These are phyloP conservation scores for Cryptocheilus praepositus DNA, from an alignment of 2,888 invertebrate genomes.

Conservation along the genomic window DNA sequence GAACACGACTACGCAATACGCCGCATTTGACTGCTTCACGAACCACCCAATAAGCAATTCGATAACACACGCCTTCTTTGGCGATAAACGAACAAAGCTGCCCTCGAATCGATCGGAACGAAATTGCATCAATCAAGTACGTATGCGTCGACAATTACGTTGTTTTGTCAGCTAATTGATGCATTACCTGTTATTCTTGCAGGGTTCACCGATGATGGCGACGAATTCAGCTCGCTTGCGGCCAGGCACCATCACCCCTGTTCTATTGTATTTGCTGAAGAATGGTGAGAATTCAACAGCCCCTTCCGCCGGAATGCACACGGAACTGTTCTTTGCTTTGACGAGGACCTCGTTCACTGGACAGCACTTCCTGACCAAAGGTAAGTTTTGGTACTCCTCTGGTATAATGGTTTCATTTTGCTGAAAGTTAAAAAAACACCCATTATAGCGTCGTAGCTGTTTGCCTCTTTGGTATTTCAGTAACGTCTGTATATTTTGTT, in stretches of 20 bases:
- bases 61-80: too few relatives aligned
- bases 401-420: constrained; percentile 57
- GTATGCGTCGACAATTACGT: background rate
- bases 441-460: too few relatives aligned
- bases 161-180: background rate
- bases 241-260: constrained; percentile 73
- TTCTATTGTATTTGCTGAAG: constrained; percentile 77
- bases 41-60: background rate
- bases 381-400: constrained; percentile 45
- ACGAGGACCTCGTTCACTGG: constrained; percentile 53
- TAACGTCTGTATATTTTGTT: too few relatives aligned
- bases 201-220: constrained; percentile 78
- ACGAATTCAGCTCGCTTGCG: constrained; percentile 76
- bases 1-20: too few relatives aligned
- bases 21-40: too few relatives aligned
- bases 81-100: too few relatives aligned
- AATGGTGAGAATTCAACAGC: constrained; percentile 76
- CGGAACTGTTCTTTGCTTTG: constrained; percentile 34
- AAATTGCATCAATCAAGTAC: too few relatives aligned
- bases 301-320: constrained; percentile 36
- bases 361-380: constrained; percentile 68
- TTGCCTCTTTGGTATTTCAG: too few relatives aligned
- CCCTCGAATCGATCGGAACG: too few relatives aligned
- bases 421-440: constrained; percentile 18
- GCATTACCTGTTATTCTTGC: constrained; percentile 76